Evolutionary conservation across 2,888 invertebrate species (phyloP).

Genomic region (Encarsia formosa): DNA sequence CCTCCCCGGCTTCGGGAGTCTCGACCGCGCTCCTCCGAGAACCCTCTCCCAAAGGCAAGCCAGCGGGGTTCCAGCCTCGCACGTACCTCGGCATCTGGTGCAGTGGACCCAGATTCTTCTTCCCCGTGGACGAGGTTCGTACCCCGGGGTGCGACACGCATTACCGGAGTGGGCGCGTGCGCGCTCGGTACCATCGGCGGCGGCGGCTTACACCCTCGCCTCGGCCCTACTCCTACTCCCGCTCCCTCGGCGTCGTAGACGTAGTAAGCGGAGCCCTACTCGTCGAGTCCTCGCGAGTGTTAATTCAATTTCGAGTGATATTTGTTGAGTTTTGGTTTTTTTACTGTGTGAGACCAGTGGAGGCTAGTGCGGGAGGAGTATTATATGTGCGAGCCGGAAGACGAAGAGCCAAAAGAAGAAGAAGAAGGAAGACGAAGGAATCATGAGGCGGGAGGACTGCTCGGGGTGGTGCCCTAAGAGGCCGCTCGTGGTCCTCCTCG

Average conservation of each 20-base stretch:
- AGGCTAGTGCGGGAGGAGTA: background rate
- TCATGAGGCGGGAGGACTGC: constrained; percentile 12
- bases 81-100: background rate
- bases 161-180: background rate
- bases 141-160: too few relatives aligned
- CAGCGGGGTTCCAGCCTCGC: background rate
- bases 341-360: too few relatives aligned
- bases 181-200: background rate
- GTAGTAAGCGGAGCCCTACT: too few relatives aligned
- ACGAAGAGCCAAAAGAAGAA: background rate
- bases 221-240: background rate
- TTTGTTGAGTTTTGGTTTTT: too few relatives aligned
- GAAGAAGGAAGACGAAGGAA: constrained; percentile 21
- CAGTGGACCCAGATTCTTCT: background rate
- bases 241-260: background rate
- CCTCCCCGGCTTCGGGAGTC: constrained; percentile 30
- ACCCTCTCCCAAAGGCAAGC: constrained; percentile 38
- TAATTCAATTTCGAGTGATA: too few relatives aligned
- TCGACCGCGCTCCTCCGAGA: constrained; percentile 38
- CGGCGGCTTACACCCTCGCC: background rate
- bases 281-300: too few relatives aligned
- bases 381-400: background rate
- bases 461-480: constrained; percentile 8
- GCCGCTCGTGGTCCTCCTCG: constrained; percentile 34
- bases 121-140: background rate